Evolutionary conservation across 1,140 invertebrate genomes (phyloP).

Genomic region (Oryctes rhinoceros): DNA sequence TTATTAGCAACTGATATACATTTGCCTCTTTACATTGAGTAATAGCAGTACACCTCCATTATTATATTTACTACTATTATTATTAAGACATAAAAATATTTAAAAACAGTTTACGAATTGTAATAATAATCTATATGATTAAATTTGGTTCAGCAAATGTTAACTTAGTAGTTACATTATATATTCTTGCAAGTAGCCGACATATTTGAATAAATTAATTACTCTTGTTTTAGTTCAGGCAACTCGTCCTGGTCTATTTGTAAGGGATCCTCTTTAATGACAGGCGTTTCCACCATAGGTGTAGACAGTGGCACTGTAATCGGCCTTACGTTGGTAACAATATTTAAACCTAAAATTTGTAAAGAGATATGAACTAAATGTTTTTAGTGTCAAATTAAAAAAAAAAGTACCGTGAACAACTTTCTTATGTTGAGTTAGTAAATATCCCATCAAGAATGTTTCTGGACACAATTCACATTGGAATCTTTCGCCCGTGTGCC

Average conservation of each 20-base stretch:
- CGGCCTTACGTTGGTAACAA: conserved; percentile 57
- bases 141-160: background rate
- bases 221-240: background rate
- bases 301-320: conserved; percentile 56
- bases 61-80: background rate
- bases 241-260: conserved; percentile 1
- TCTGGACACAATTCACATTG: conserved; percentile 68
- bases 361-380: conserved; percentile 21
- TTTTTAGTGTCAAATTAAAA: background rate
- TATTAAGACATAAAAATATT: background rate
- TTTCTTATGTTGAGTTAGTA: conserved; percentile 65
- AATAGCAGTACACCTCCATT: background rate
- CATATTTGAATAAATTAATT: too few species aligned
- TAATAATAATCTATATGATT: background rate
- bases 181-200: background rate
- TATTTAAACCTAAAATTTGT: conserved; percentile 54
- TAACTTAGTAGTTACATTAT: background rate
- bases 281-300: conserved; percentile 42
- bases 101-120: conserved; percentile 2
- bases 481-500: conserved; percentile 66
- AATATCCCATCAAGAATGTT: conserved; percentile 67
- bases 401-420: conserved; percentile 62
- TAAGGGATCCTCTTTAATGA: background rate
- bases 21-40: too few species aligned
- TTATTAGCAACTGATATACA: too few species aligned